Evolutionary conservation across 2,888 invertebrate species (phyloP), one percentile per base, ranked within the genome.

Genomic region (Eristalis intricaria): DNA sequence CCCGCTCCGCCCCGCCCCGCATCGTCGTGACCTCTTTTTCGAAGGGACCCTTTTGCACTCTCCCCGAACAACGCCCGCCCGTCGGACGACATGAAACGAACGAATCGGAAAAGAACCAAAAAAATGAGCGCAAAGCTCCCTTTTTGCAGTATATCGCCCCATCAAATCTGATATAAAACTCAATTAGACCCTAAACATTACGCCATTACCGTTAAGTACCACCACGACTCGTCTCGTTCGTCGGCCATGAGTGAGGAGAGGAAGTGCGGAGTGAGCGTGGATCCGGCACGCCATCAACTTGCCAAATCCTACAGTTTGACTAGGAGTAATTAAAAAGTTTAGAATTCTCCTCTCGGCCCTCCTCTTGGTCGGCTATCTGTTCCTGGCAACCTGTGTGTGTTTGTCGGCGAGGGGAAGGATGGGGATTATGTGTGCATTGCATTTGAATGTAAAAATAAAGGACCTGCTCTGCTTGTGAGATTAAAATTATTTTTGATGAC

Each of bases 101-200:
- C 26, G 40, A n/a, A n/a, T n/a, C n/a, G n/a, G n/a, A n/a, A n/a
- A n/a, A n/a, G n/a, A 29, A 35, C 4, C 58, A 65, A 50, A 19
- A 5, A 7, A 10, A 10, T 10, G 32, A n/a, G 7, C 50, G 19
- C 19, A 50, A 50, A 50, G 19, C 19, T 50, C 60, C 60, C 23
- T 26, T 50, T 50, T 58, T 78, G 40, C 32, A 15, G 65, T 74
- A 70, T 56, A 84, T 80, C 61, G 70, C 70, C 80, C 70, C 84
- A 75, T 84, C 71, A 84, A 84, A 84, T 76, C 71, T 84, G 68
- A 38, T 71, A 85, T 81, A 81, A 85, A 85, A 85, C 85, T 81
- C 85, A 85, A 85, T 85, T 81, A 85, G 50, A 77, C 73, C 69
- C 69, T 68, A 60, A 85, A 77, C 77, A 85, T 85, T 77, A 73